A percentile compares a stretch with the other conserved stretches of the same genome.
Conservation (phyloP, 2,888 invertebrate species). For the Phalangium opilio region DNA sequence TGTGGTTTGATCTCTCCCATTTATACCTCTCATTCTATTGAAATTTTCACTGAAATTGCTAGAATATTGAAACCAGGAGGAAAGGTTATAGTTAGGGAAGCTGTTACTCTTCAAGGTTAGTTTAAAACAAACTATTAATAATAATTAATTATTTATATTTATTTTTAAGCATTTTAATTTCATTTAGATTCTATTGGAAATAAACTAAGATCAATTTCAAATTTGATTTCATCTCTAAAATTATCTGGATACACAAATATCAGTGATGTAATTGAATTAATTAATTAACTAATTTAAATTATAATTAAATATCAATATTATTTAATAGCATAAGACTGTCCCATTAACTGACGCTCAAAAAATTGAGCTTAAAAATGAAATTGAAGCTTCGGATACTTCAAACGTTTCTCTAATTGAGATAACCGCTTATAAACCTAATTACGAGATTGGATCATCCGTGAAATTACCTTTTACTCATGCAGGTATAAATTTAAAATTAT, state of each 20-base stretch:
- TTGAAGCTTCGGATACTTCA: not conserved
- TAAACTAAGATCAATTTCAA: conserved; percentile 10
- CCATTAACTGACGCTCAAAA: not conserved
- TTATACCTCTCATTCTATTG: conserved; percentile 32
- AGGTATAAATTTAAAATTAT: conserved; percentile 1
- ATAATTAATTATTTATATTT: not conserved
- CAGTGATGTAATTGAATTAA: conserved; percentile 18
- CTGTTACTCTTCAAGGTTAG: conserved; percentile 12
- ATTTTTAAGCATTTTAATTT: not conserved
- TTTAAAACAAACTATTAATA: not conserved
- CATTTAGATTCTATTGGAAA: conserved; percentile 4
- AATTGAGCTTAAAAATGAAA: not conserved
- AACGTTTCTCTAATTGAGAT: conserved; percentile 15
- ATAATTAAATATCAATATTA: not conserved
- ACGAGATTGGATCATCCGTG: conserved; percentile 41
- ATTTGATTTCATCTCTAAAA: conserved; percentile 34
- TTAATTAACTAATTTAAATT: too few species aligned
- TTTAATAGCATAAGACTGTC: conserved; percentile 7
- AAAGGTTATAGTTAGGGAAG: conserved; percentile 16
- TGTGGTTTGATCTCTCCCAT: conserved; percentile 38
- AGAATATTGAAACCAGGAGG: conserved; percentile 26
- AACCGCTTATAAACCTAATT: conserved; percentile 46
- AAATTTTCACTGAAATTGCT: conserved; percentile 38
- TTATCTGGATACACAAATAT: conserved; percentile 45
- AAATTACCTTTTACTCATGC: conserved; percentile 36